A percentile compares a stretch with the other conserved stretches of the same genome.
These are phyloP conservation scores for Muscicapa adusta DNA, from an alignment of 2,113 vertebrate genomes.

Conservation along the genomic window DNA sequence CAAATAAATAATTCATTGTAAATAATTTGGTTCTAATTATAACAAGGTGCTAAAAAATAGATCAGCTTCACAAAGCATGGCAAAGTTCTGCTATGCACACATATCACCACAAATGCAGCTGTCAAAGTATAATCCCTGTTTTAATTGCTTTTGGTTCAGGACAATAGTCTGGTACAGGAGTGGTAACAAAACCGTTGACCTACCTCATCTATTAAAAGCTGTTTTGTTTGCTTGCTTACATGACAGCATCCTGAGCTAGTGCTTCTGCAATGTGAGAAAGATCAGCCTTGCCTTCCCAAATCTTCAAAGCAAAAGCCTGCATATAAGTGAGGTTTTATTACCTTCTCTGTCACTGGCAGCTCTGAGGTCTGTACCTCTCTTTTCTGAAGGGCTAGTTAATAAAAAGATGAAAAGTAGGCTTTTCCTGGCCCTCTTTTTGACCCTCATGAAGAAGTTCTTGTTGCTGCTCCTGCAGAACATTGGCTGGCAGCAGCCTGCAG, in stretches of 20 bases:
- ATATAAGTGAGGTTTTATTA: background rate
- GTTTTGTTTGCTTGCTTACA: slow-evolving; percentile 24
- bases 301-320: background rate
- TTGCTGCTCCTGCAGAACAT: background rate
- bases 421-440: background rate
- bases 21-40: slow-evolving; percentile 41
- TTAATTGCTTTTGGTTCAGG: slow-evolving; percentile 41
- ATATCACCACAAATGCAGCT: background rate
- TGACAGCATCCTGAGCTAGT: background rate
- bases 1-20: slow-evolving; percentile 57
- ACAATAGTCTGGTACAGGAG: background rate
- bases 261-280: background rate
- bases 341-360: background rate
- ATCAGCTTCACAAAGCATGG: background rate
- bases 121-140: slow-evolving; percentile 1
- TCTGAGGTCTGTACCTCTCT: background rate
- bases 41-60: slow-evolving; percentile 37
- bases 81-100: background rate
- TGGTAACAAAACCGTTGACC: slow-evolving; percentile 2
- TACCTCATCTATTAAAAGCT: slow-evolving; percentile 9
- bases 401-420: slow-evolving; percentile 10
- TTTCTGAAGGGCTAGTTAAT: background rate
- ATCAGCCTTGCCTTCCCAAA: background rate
- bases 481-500: background rate
- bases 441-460: background rate